Evolutionary conservation across 2,113 vertebrate species (phyloP), one percentile per base, ranked within the genome.

Genomic region (Anolis sagrei): DNA sequence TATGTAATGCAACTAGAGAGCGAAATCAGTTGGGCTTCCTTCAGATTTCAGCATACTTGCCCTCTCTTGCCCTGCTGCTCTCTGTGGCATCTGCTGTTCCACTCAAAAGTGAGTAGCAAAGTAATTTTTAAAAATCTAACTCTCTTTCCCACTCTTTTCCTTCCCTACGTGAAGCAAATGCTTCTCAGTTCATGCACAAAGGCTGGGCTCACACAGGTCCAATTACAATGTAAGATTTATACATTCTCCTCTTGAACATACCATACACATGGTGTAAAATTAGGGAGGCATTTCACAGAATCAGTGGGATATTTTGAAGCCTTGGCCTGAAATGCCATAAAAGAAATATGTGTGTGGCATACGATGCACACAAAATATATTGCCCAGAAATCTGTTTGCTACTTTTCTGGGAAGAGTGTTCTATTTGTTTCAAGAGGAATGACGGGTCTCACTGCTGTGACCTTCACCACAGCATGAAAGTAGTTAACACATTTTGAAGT

Each of bases 1-100:
- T 19, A 90, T 91, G 86, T 90, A 91, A 92, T 44, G 82, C 44
- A 89, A 74, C 23, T 54, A 66, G 51, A 51, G 92, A 88, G n/a
- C 90, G 84, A 83, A 32, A 39, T 93, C n/a, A 83, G 32, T 77
- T 1, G 80, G 62, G 81, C 44, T 86, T 81, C 84, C n/a, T 75
- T 16, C 25, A 23, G 58, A 74, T 86, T 86, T 86, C n/a, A 75
- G 49, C 9, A 29, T 81, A 61, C 29, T 61, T 80, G 51, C 34
- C 39, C 51, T 62, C 83, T 9, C 19, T 29, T 80, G 89, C 85
- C 79, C 74, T 78, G 2, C 51, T 87, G 78, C 64, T 44, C 79
- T 58, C 90, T 83, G 64, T 68, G 13, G 62, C 44, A n/a, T 39
- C 72, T 14, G 32, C 11, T 44, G 39, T 23, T 51, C 8, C 32